phyloP scores from a whole-genome alignment of 53 echinoderm and acorn worm genomes.

The Astropecten irregularis region DNA sequence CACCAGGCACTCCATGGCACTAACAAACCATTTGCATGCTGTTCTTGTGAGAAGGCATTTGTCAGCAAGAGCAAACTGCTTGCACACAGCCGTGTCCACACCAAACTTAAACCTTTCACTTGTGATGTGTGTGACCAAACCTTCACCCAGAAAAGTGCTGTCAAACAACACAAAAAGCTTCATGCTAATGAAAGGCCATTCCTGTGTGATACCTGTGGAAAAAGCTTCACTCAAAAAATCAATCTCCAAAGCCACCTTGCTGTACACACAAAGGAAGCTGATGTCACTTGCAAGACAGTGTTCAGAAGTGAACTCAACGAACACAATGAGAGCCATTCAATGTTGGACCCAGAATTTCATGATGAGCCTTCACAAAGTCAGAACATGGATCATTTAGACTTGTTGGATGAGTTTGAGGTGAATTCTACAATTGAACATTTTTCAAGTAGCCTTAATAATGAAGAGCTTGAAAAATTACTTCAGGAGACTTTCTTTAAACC shows the following conservation, averaged over 20 bases:
- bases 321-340: no score
- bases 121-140: conserved; percentile 15
- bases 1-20: conserved; percentile 23
- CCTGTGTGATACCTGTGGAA: conserved; percentile 11
- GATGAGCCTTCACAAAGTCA: no score
- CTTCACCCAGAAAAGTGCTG: conserved; percentile 24
- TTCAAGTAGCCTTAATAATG: not conserved
- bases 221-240: conserved; percentile 23
- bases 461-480: not conserved
- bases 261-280: conserved; percentile 12
- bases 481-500: conserved; percentile 29
- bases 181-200: conserved; percentile 10
- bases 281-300: conserved; percentile 22
- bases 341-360: no score
- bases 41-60: conserved; percentile 26
- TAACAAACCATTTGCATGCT: not conserved
- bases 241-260: conserved; percentile 23
- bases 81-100: conserved; percentile 25
- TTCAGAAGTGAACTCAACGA: no score
- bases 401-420: not conserved
- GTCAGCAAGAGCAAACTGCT: conserved; percentile 40
- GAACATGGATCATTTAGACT: no score
- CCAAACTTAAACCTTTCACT: conserved; percentile 25
- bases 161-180: conserved; percentile 26
- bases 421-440: not conserved